Conservation (phyloP, 2,797 vertebrate genomes). For the Hypotaenidia philippensis region DNA sequence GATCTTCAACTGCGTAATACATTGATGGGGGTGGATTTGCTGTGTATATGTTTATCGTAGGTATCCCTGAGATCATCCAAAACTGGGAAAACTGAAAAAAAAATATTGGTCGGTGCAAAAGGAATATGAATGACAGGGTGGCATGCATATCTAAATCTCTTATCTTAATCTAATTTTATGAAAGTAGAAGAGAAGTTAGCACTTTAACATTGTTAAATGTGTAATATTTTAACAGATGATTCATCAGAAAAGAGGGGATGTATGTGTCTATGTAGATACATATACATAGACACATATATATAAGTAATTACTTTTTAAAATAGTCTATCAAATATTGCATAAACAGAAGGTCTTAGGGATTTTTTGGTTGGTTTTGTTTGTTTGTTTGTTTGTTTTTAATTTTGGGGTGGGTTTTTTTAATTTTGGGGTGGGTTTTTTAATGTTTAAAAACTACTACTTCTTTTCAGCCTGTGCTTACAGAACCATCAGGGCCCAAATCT, state of each 20-base stretch:
- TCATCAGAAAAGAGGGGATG: neutral
- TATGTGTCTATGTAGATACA: neutral
- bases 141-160: neutral
- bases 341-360: neutral
- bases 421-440: too few relatives aligned
- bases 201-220: neutral
- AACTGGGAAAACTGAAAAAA: neutral
- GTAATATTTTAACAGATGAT: neutral
- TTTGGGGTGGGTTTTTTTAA: too few relatives aligned
- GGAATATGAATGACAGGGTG: neutral
- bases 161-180: neutral
- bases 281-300: neutral
- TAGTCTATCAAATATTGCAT: neutral
- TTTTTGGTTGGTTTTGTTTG: too few relatives aligned
- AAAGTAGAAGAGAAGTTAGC: neutral
- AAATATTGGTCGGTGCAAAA: neutral
- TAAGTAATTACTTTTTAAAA: neutral
- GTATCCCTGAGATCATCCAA: neutral
- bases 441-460: neutral
- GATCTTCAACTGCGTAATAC: neutral
- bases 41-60: neutral
- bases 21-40: accelerated
- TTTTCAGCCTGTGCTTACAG: neutral
- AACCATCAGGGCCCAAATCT: neutral
- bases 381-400: too few relatives aligned